Conservation (phyloP, 2,888 invertebrate species). For the Pseudococcus viburni region DNA sequence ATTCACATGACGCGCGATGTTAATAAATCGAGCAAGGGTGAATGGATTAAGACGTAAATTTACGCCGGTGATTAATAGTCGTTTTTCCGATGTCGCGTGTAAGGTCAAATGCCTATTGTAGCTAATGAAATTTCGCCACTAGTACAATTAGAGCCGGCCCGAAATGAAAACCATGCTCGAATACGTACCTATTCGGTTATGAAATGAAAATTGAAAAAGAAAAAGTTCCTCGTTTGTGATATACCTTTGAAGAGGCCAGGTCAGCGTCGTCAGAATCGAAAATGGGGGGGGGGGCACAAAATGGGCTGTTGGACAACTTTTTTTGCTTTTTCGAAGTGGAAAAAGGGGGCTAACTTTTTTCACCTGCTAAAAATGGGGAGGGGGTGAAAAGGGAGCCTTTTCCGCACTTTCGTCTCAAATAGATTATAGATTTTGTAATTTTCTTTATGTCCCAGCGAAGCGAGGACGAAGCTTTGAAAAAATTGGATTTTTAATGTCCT, state of each 20-base stretch:
- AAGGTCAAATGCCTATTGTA: slow-evolving; percentile 35
- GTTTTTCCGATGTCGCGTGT: slow-evolving; percentile 38
- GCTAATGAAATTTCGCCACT: slow-evolving; percentile 39
- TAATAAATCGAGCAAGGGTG: slow-evolving; percentile 56
- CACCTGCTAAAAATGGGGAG: no score
- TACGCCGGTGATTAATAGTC: slow-evolving; percentile 30
- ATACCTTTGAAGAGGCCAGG: neutral
- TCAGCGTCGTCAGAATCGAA: no score
- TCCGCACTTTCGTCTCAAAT: no score
- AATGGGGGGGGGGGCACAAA: no score
- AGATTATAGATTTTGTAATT: no score
- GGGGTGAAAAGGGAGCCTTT: no score
- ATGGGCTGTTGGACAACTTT: no score
- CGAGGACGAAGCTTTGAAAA: no score
- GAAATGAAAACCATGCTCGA: neutral
- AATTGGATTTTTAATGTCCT: no score
- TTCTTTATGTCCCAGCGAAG: no score
- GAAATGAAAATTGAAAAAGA: neutral
- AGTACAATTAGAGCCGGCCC: neutral
- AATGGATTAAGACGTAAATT: slow-evolving; percentile 56
- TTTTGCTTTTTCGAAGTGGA: no score
- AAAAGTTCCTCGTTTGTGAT: neutral
- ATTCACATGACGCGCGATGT: neutral
- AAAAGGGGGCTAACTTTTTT: no score
- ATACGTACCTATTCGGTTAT: neutral